Base-by-base conservation (phyloP, 1,140 invertebrate genomes). In the Leptinotarsa lineolata region DNA sequence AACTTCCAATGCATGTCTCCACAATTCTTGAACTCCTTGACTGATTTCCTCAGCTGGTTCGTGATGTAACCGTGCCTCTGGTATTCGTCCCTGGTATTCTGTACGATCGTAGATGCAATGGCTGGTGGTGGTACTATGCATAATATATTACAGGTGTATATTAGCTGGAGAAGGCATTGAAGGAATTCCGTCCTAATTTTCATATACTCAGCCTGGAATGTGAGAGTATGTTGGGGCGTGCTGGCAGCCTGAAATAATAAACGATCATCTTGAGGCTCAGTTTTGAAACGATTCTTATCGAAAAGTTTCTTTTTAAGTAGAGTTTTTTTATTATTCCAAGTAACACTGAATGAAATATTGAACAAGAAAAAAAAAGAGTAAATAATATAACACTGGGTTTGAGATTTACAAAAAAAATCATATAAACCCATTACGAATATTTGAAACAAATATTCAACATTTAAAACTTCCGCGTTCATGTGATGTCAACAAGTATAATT, bases 91-190 rank as follows among this genome's bases (percentile, higher is more conserved):
- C 93, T 88, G 11, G 91, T 93, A 18, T 88, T 90, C 70, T 91
- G 86, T 0, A 94, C 94, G 63, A 95, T 89, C 12, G 93, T 91
- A 1, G 91, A 89, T 1, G 95, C 95, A 74, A 97, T 96, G 3
- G 96, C 96, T 3, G 96, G 95, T 39, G 96, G 95, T 22, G 96
- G 96, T 65, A 95, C 93, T 72, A 95, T 95, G 78, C 93, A 93
- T 30, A 97, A 88, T 58, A 94, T 92, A 80, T 92, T 90, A 80
- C 94, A 95, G 0, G 93, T 91, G 45, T 92, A 90, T 21, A 95
- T 86, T 8, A 97, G 86, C 77, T 94, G 90, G 0, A 90, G 87
- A 44, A 95, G 87, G 18, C 91, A 90, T 74, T 93, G 91, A 16
- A 97, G 85, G 79, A 95, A 90, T 84, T 94, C 92, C 18, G 90